Evolutionary conservation across 1,140 invertebrate genomes (phyloP).

Genomic region (Saccostrea glomerata): DNA sequence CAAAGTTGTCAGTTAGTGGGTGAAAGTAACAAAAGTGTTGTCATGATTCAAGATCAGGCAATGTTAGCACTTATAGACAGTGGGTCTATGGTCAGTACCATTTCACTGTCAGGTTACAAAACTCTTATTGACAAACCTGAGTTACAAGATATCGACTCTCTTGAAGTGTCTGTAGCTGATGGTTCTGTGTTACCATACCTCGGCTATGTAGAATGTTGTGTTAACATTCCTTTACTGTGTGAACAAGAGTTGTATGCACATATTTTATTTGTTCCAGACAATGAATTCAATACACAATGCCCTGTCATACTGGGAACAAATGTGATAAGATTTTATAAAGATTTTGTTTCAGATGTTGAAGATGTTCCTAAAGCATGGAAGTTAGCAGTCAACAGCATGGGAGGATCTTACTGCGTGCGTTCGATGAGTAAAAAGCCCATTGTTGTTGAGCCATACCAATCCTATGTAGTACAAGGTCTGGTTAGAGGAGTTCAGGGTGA

Average conservation of each 20-base stretch:
- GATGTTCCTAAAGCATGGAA: neutral
- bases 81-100: constrained; percentile 27
- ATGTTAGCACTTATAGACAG: constrained; percentile 28
- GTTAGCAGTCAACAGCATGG: neutral
- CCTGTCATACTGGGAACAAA: constrained; percentile 20
- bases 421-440: neutral
- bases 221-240: neutral
- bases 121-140: neutral
- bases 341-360: neutral
- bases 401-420: neutral
- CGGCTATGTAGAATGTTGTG: neutral
- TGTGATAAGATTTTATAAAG: constrained; percentile 18
- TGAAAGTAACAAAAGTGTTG: constrained; percentile 27
- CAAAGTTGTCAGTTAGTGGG: neutral
- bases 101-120: neutral
- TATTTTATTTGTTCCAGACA: constrained; percentile 26
- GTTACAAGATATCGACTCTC: neutral
- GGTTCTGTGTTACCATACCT: constrained; percentile 22
- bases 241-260: neutral
- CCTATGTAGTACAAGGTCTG: neutral
- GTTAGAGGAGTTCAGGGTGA: neutral
- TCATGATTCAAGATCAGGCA: neutral
- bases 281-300: constrained; percentile 1
- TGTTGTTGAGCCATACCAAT: neutral
- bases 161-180: neutral